Conservation (phyloP, 2,113 vertebrate genomes). For the Pandion haliaetus region DNA sequence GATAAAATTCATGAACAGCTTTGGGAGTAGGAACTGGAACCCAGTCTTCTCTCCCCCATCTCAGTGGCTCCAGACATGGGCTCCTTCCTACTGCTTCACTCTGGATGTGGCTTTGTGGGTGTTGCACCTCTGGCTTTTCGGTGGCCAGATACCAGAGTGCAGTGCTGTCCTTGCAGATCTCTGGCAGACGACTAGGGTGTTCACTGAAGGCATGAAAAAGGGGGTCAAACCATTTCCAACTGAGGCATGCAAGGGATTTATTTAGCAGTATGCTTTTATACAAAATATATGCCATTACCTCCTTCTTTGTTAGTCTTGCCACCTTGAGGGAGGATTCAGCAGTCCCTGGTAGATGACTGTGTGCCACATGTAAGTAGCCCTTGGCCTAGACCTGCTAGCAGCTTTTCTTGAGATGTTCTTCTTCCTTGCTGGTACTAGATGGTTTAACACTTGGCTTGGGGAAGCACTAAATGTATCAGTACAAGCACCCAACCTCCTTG, state of each 20-base stretch:
- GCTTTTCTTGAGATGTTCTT: background rate
- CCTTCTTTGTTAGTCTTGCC: background rate
- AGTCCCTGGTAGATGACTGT: accelerated
- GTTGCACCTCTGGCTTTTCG: background rate
- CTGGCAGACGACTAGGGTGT: background rate
- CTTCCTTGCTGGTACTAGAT: background rate
- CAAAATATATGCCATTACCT: background rate
- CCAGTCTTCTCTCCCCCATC: background rate
- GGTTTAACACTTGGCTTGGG: background rate
- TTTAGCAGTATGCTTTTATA: background rate
- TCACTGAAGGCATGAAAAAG: background rate
- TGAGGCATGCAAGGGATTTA: background rate
- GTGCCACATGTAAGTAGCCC: background rate
- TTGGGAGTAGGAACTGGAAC: background rate
- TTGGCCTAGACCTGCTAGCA: background rate
- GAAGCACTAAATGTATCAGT: background rate
- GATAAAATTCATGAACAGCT: background rate
- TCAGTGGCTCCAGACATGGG: background rate
- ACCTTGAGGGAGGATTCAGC: background rate
- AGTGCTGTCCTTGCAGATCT: background rate
- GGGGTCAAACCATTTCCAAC: background rate
- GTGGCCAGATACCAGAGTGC: background rate
- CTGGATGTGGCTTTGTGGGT: background rate
- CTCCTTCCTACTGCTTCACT: background rate
- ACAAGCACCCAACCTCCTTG: accelerated